Percentiles rank a stretch among this genome's conserved stretches.
Conservation (phyloP, 2,888 invertebrate genomes). For the Nomada fucata region DNA sequence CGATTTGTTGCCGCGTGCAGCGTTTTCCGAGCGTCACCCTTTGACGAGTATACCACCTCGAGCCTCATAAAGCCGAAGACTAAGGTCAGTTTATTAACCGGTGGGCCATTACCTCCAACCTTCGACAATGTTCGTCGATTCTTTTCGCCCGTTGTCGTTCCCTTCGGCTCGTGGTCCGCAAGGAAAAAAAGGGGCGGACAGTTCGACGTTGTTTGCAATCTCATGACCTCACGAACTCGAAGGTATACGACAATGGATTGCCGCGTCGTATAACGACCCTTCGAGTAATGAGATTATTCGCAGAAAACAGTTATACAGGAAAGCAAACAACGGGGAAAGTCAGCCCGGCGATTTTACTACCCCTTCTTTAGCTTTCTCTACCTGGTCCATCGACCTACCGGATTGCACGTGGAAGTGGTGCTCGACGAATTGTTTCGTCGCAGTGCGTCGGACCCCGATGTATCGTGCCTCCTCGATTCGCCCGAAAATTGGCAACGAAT, state of each 20-base stretch:
- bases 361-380: background rate
- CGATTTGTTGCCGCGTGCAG: background rate
- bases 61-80: slow-evolving; percentile 38
- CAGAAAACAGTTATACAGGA: slow-evolving; percentile 44
- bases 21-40: slow-evolving; percentile 22
- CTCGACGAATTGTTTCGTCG: background rate
- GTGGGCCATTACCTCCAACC: slow-evolving; percentile 40
- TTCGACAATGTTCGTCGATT: slow-evolving; percentile 24
- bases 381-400: slow-evolving; percentile 25
- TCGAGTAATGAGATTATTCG: slow-evolving; percentile 57
- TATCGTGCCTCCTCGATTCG: background rate
- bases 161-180: too few species aligned
- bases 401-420: slow-evolving; percentile 43
- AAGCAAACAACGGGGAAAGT: slow-evolving; percentile 42
- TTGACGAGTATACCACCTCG: background rate
- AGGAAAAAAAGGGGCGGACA: slow-evolving; percentile 24
- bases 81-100: slow-evolving; percentile 57
- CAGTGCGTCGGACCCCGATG: background rate
- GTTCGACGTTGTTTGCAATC: slow-evolving; percentile 29
- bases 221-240: slow-evolving; percentile 19
- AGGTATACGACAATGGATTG: slow-evolving; percentile 41
- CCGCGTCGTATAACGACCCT: slow-evolving; percentile 52
- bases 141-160: background rate
- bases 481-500: slow-evolving; percentile 7
- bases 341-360: slow-evolving; percentile 25